Conservation (phyloP, 2,888 invertebrate genomes). For the Amphipyra tragopoginis region DNA sequence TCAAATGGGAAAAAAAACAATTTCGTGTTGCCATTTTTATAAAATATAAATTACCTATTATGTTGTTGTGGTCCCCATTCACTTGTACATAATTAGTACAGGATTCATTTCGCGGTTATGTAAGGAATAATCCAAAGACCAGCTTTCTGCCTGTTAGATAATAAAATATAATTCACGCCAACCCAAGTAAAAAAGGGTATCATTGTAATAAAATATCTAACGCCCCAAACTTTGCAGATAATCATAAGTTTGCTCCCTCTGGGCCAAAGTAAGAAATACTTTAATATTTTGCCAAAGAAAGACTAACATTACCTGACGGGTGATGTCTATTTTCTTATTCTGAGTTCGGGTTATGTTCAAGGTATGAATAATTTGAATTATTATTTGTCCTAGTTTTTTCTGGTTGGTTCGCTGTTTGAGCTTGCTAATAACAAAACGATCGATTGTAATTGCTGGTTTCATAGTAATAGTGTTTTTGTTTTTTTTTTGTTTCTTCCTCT, state of each 20-base stretch:
- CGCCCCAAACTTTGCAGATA: slow-evolving; percentile 37
- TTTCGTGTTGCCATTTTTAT: too few relatives aligned
- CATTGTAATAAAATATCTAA: slow-evolving; percentile 26
- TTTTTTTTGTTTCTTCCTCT: too few relatives aligned
- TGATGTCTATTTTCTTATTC: slow-evolving; percentile 23
- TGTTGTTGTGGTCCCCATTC: too few relatives aligned
- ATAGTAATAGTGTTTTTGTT: too few relatives aligned
- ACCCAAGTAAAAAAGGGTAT: slow-evolving; percentile 18
- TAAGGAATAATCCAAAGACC: neutral
- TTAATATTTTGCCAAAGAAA: slow-evolving; percentile 24
- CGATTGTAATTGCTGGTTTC: too few relatives aligned
- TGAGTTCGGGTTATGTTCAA: slow-evolving; percentile 3
- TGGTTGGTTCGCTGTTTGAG: too few relatives aligned
- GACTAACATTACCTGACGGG: slow-evolving; percentile 19
- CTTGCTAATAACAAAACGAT: too few relatives aligned
- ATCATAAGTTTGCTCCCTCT: slow-evolving; percentile 43
- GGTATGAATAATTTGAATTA: slow-evolving; percentile 7
- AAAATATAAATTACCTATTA: too few relatives aligned
- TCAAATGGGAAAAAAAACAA: too few relatives aligned
- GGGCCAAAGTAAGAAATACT: slow-evolving; percentile 23
- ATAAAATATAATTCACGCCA: slow-evolving; percentile 12
- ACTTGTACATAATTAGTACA: too few relatives aligned
- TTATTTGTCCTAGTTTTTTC: neutral
- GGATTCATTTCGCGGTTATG: too few relatives aligned
- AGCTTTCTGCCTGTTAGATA: neutral